Conservation (phyloP, 2,113 vertebrate genomes). For the Pachyramphus minor region DNA sequence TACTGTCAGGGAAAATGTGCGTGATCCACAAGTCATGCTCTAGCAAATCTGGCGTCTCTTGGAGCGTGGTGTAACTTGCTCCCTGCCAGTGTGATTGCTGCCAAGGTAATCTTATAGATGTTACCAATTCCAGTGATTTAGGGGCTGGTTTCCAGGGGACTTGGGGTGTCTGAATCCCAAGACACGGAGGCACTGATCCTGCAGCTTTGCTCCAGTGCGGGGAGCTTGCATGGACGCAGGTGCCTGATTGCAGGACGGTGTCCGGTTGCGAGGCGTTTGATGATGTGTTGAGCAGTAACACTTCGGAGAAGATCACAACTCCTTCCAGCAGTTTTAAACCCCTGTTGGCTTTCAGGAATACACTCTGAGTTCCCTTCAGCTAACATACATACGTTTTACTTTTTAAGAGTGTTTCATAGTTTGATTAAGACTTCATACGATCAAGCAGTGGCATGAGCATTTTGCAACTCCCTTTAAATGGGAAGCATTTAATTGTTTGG, state of each 20-base stretch:
- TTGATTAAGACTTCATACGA: neutral
- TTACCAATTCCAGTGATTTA: neutral
- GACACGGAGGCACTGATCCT: neutral
- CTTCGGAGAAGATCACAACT: neutral
- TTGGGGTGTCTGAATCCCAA: neutral
- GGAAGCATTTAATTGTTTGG: slow-evolving; percentile 12
- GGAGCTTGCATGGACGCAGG: neutral
- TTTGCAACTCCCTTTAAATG: neutral
- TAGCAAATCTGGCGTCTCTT: neutral
- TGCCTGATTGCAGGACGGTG: neutral
- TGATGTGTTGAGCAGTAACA: neutral
- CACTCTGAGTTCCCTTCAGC: neutral
- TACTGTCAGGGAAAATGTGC: neutral
- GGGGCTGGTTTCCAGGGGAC: neutral
- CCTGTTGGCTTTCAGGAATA: neutral
- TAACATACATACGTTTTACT: neutral
- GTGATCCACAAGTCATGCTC: neutral
- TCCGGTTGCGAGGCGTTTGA: neutral
- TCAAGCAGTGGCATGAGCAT: neutral
- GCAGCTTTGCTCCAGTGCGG: neutral
- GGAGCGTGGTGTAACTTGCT: neutral
- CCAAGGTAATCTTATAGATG: neutral
- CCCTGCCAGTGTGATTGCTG: neutral
- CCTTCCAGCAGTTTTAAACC: neutral
- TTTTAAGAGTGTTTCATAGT: neutral